Percentiles rank a stretch among this genome's conserved stretches.
Evolutionary conservation across 1,140 invertebrate species (phyloP).

Genomic region (Pachyrhynchus sulphureomaculatus): DNA sequence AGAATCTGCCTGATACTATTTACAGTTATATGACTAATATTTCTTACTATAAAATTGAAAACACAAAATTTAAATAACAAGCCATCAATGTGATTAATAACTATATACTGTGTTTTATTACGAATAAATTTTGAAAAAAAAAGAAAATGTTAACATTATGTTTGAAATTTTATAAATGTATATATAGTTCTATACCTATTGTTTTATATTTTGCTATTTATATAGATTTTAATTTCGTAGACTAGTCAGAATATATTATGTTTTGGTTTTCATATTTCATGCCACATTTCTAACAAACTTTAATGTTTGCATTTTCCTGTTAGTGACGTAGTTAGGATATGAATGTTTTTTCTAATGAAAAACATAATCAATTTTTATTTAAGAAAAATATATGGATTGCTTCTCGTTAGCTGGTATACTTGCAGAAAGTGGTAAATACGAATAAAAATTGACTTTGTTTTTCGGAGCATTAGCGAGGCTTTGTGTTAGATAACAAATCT

Average conservation of each 20-base stretch:
- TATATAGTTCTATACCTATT: constrained; percentile 23
- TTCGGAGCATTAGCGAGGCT: constrained; percentile 23
- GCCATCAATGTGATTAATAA: constrained; percentile 16
- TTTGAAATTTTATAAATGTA: constrained; percentile 19
- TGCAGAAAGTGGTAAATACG: no score
- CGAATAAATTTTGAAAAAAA: not conserved
- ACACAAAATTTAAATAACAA: not conserved
- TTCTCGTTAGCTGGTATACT: not conserved
- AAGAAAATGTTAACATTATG: constrained; percentile 12
- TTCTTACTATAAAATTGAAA: no score
- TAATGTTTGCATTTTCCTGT: constrained; percentile 31
- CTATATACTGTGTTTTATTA: constrained; percentile 11
- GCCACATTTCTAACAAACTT: constrained; percentile 15
- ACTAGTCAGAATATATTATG: constrained; percentile 20
- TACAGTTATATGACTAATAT: no score
- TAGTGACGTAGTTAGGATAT: constrained; percentile 30
- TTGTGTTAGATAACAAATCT: constrained; percentile 34
- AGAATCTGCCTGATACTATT: no score
- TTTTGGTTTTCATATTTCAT: constrained; percentile 9
- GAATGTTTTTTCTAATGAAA: constrained; percentile 28
- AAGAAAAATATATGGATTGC: not conserved
- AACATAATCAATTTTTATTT: constrained; percentile 19
- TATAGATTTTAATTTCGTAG: constrained; percentile 26
- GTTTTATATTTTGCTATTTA: constrained; percentile 22
- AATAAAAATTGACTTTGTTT: constrained; percentile 14